A percentile compares a stretch with the other conserved stretches of the same genome.
These are phyloP conservation scores for Nemotelus nigrinus DNA, from an alignment of 2,888 invertebrate species.

Conservation along the genomic window DNA sequence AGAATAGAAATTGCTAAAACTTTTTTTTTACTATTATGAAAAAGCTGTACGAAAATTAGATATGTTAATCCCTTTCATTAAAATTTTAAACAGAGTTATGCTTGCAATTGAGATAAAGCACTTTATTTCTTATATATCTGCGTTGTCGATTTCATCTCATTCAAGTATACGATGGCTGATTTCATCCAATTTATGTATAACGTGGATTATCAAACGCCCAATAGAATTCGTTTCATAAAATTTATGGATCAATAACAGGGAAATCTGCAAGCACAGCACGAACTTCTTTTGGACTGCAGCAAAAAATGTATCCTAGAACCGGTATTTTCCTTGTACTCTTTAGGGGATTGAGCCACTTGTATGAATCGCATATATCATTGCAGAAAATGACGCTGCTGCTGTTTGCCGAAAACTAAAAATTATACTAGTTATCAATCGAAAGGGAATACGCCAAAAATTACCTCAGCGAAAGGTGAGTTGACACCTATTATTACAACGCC, in stretches of 20 bases:
- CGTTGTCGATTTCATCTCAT: no score
- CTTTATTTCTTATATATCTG: no score
- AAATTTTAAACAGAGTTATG: no score
- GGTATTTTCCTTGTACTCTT: background rate
- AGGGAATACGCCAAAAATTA: background rate
- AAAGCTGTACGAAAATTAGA: no score
- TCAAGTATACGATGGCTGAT: no score
- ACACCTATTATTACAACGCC: background rate
- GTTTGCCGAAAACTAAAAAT: background rate
- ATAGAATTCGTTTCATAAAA: no score
- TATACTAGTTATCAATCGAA: background rate
- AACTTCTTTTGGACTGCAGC: background rate
- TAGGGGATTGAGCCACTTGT: slow-evolving; percentile 11
- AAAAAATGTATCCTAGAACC: background rate
- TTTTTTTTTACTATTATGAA: no score
- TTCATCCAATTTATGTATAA: no score
- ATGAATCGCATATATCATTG: slow-evolving; percentile 9
- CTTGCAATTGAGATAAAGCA: no score
- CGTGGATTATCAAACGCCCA: no score
- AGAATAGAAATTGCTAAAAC: no score
- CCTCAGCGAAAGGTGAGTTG: slow-evolving; percentile 7
- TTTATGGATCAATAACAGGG: background rate
- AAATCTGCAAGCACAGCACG: background rate
- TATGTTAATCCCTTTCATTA: no score
- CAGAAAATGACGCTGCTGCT: background rate